Base-by-base conservation (phyloP, 1,140 invertebrate species). In the Macrocentrus cingulum region DNA sequence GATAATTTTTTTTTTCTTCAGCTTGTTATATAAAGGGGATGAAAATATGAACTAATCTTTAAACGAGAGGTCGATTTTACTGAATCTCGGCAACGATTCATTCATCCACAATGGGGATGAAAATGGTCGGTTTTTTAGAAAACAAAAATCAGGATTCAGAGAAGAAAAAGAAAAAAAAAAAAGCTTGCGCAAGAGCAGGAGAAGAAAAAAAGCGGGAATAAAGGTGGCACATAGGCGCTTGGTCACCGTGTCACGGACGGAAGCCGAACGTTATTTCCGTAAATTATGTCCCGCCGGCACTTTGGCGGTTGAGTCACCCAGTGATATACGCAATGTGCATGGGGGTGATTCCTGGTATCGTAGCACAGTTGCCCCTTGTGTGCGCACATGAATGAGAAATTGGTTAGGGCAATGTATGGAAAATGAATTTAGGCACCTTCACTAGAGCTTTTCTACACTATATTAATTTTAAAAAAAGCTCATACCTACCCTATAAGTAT, bases 281-380 rank as follows among this genome's bases (percentile, higher is more conserved):
- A 66, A 74, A 74, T 74, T 74, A 73, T 69, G 66, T 68, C 45
- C 48, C 32, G 16, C 34, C 18, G 52, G 18, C 25, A 44, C 58
- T 62, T 62, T 59, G 63, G 39, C 51, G 48, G 50, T 36, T 37
- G 19, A 62, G 62, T 63, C 55, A 62, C 68, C 46, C 59, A 23
- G 34, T 72, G 72, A 76, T 75, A 72, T 75, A 76, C 66, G 69
- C 57, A 76, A 75, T 71, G 66, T 62, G 50, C 50, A 52, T 22
- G 22, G 50, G 34, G 36, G 50, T 52, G 50, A 52, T 52, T 52
- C 50, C 50, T 52, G 50, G 36, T 52, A 20, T 18, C 32, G 13
- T 23, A 2, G 8, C 41, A 15, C 36, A 55, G 36, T 19, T n/a
- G n/a, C n/a, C n/a, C n/a, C n/a, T n/a, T n/a, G n/a, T n/a, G n/a